Evolutionary conservation across 2,797 vertebrate species (phyloP), one percentile per base, ranked within the genome.

Genomic region (Acanthornis magna): DNA sequence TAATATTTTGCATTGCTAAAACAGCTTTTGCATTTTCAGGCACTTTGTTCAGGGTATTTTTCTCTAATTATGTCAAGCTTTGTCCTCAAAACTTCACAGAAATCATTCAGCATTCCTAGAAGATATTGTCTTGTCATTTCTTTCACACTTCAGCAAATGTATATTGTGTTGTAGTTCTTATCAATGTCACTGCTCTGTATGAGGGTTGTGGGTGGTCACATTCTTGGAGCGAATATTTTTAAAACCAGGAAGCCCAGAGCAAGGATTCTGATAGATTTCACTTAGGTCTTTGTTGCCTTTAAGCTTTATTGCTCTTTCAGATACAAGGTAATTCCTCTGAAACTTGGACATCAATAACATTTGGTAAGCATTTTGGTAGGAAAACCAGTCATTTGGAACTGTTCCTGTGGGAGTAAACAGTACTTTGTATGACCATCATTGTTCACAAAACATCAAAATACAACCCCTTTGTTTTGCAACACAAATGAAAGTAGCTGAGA

Each of bases 201-300:
- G 90, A 78, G 80, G 66, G 19, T 75, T 94, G 88, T 96, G 94
- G 91, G 94, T 96, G 94, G 94, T 88, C 93, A 84, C 83, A 73
- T 91, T 95, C 88, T 70, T 94, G 58, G 61, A 86, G 70, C 72
- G 85, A 94, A 71, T 80, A 85, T 94, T 89, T 92, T 88, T 75
- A 65, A 89, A 83, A 81, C 26, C 57, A 77, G 61, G 57, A 84
- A 91, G 54, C 23, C 43, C 76, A 54, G 67, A 61, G 50, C 57
- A 83, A 81, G 62, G n/a, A 22, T 93, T 95, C 54, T 51, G 26
- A 12, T 83, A 30, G 32, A 47, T 71, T 91, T 91, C 25, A 18
- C 43, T 66, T 60, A 66, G 53, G 13, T 54, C 36, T 89, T 92
- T 89, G 68, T 89, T 77, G 72, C 42, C n/a, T 71, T 89, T 75